Evolutionary conservation across 2,888 invertebrate species (phyloP).

Genomic region (Idaea dimidiata): DNA sequence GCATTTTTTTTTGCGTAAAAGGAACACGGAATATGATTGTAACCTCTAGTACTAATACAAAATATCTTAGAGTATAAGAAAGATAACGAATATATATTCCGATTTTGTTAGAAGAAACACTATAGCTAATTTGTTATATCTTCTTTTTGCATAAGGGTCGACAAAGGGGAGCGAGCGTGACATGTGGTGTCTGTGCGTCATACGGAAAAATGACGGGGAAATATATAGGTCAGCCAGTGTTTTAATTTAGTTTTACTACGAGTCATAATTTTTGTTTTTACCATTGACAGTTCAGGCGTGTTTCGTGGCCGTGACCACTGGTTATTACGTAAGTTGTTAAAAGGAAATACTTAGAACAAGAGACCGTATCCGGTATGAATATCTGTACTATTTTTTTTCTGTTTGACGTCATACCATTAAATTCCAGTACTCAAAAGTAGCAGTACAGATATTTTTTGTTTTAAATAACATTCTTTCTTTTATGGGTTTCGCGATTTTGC

Average conservation of each 20-base stretch:
- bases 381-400: too few species aligned
- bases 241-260: neutral
- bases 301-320: neutral
- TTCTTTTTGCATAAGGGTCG: neutral
- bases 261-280: neutral
- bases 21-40: neutral
- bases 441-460: too few species aligned
- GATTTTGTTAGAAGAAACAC: too few species aligned
- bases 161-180: neutral
- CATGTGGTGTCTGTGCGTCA: neutral
- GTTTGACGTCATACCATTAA: too few species aligned
- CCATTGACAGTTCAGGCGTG: neutral
- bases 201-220: neutral
- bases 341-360: conserved; percentile 10
- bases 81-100: too few species aligned
- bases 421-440: too few species aligned
- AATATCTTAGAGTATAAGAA: neutral
- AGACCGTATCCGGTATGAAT: too few species aligned
- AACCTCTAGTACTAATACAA: neutral
- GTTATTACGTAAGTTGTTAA: neutral
- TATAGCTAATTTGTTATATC: neutral
- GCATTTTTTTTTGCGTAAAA: too few species aligned
- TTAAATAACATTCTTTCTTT: too few species aligned
- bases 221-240: neutral
- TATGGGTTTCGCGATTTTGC: too few species aligned